Conservation (phyloP, 2,888 invertebrate species). For the Lasioglossum marginatum region DNA sequence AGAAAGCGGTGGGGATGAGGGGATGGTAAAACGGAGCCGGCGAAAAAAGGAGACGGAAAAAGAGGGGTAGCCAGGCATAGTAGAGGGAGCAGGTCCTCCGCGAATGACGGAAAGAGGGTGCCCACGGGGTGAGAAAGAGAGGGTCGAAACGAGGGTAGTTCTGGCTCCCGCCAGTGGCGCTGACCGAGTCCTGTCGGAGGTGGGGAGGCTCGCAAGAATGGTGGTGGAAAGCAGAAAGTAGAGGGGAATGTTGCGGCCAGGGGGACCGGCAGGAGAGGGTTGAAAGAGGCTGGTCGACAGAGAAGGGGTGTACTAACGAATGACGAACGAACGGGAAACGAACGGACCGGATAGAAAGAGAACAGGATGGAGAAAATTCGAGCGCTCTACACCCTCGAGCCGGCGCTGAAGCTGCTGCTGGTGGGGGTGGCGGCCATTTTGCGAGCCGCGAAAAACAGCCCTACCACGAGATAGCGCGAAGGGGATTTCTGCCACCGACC, state of each 20-base stretch:
- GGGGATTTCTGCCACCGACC: slow-evolving; percentile 69
- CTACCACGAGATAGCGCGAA: slow-evolving; percentile 82
- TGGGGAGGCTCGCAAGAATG: slow-evolving; percentile 51
- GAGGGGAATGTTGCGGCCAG: slow-evolving; percentile 54
- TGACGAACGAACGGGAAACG: slow-evolving; percentile 77
- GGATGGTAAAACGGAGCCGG: slow-evolving; percentile 51
- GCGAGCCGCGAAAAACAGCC: slow-evolving; percentile 84
- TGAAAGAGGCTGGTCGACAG: slow-evolving; percentile 60
- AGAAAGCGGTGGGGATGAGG: slow-evolving; percentile 32
- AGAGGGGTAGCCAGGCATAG: slow-evolving; percentile 27
- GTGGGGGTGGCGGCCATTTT: slow-evolving; percentile 84
- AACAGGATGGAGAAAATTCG: slow-evolving; percentile 83
- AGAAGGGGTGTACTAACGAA: slow-evolving; percentile 62
- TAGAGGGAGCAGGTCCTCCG: slow-evolving; percentile 26
- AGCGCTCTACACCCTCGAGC: slow-evolving; percentile 75
- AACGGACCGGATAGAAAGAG: slow-evolving; percentile 81
- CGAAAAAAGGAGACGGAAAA: slow-evolving; percentile 52
- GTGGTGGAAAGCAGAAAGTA: slow-evolving; percentile 64
- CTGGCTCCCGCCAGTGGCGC: slow-evolving; percentile 66
- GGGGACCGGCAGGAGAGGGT: slow-evolving; percentile 47
- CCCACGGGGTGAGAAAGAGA: slow-evolving; percentile 30
- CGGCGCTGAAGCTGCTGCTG: slow-evolving; percentile 55
- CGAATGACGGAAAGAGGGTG: slow-evolving; percentile 33
- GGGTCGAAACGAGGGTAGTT: slow-evolving; percentile 43
- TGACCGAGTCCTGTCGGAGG: slow-evolving; percentile 47